phyloP scores from a whole-genome alignment of 2,888 invertebrate species.

The Orthosia incerta region DNA sequence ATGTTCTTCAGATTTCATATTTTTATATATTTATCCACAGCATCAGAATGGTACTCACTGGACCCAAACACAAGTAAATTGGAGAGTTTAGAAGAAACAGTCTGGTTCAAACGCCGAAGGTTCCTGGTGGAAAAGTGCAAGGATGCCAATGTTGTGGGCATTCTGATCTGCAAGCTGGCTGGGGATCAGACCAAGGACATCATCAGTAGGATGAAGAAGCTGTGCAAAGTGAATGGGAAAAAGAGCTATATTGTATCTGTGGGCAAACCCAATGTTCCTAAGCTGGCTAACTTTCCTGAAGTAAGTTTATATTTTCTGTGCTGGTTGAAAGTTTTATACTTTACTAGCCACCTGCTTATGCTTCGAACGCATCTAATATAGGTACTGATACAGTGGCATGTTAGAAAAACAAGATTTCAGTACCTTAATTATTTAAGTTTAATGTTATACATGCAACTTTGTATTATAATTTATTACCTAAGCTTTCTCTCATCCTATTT shows the following conservation, averaged over 20 bases:
- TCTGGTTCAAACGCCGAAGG: constrained; percentile 94
- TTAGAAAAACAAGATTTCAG: too few species aligned
- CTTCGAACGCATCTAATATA: neutral
- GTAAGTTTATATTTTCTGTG: constrained; percentile 79
- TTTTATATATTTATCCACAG: constrained; percentile 73
- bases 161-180: constrained; percentile 97
- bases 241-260: constrained; percentile 98
- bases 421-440: too few species aligned
- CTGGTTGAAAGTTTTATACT: neutral
- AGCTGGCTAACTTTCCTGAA: constrained; percentile 98
- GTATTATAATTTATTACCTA: neutral
- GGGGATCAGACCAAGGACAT: constrained; percentile 95
- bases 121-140: constrained; percentile 97
- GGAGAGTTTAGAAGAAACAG: constrained; percentile 82
- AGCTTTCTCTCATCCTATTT: neutral
- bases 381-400: too few species aligned
- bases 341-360: too few species aligned
- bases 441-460: too few species aligned
- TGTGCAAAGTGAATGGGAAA: constrained; percentile 94
- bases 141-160: constrained; percentile 96
- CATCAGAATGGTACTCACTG: constrained; percentile 90
- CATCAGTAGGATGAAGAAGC: constrained; percentile 93
- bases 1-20: neutral
- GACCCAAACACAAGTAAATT: constrained; percentile 85
- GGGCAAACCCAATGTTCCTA: constrained; percentile 98